Evolutionary conservation across 2,797 vertebrate species (phyloP).

Genomic region (Ctenopoma kingsleyae): DNA sequence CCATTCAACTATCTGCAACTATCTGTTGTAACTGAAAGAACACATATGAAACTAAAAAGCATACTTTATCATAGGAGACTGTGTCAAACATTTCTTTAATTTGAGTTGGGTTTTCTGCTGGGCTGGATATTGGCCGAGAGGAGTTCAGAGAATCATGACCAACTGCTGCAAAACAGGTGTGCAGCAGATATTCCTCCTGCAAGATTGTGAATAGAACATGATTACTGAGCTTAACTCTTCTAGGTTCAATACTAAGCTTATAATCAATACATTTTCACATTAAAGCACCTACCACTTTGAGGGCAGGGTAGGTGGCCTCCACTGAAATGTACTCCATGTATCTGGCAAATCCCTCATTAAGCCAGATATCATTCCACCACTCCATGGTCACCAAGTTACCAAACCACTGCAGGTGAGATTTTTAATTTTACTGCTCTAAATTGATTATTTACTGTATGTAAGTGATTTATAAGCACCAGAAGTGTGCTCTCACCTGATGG

Average conservation of each 20-base stretch:
- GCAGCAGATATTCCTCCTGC: slow-evolving; percentile 84
- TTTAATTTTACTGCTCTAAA: background rate
- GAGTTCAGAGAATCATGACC: slow-evolving; percentile 85
- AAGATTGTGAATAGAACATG: slow-evolving; percentile 26
- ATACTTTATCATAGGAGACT: slow-evolving; percentile 83
- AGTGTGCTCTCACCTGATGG: slow-evolving; percentile 81
- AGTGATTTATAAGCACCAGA: background rate
- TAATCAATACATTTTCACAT: background rate
- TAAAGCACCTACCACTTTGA: slow-evolving; percentile 79
- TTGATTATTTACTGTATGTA: background rate
- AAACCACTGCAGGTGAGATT: slow-evolving; percentile 83
- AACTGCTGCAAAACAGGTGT: slow-evolving; percentile 84
- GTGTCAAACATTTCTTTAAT: slow-evolving; percentile 88
- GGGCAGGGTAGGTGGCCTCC: slow-evolving; percentile 83
- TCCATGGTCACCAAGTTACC: slow-evolving; percentile 90
- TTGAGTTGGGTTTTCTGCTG: slow-evolving; percentile 86
- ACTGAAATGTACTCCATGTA: slow-evolving; percentile 88
- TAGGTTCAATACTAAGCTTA: background rate
- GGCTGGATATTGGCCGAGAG: slow-evolving; percentile 85
- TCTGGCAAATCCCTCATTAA: slow-evolving; percentile 88
- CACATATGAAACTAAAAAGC: background rate
- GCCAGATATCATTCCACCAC: slow-evolving; percentile 90
- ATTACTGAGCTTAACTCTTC: background rate
- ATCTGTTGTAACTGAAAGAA: background rate
- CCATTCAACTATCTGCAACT: background rate